A percentile compares a stretch with the other conserved stretches of the same genome.
These are phyloP conservation scores for Synergus itoensis DNA, from an alignment of 2,888 invertebrate species.

Conservation along the genomic window DNA sequence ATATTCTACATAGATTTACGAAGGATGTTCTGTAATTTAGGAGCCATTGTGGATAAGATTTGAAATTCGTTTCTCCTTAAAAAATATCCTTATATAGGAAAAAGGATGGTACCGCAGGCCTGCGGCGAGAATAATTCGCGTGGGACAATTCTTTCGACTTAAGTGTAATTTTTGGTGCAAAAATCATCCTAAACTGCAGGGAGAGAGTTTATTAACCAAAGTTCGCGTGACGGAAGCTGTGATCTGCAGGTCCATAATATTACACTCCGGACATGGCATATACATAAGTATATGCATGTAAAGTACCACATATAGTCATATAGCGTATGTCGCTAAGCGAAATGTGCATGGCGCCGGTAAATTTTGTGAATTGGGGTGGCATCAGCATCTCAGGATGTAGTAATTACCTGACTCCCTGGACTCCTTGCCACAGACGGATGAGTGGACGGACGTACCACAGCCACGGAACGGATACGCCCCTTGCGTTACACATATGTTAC, in stretches of 20 bases:
- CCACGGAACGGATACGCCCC: constrained; percentile 75
- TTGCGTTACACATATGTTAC: constrained; percentile 78
- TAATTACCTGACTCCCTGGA: constrained; percentile 69
- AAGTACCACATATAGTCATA: constrained; percentile 49
- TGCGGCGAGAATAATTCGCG: constrained; percentile 30
- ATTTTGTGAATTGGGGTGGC: constrained; percentile 68
- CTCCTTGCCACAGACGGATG: constrained; percentile 67
- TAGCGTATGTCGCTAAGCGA: constrained; percentile 33
- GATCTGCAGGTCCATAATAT: constrained; percentile 59
- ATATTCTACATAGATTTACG: background rate
- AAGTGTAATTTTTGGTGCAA: constrained; percentile 46
- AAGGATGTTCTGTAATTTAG: background rate
- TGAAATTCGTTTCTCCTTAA: constrained; percentile 12
- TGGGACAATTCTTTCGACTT: constrained; percentile 27
- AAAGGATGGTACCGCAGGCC: background rate
- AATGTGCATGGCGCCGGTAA: constrained; percentile 59
- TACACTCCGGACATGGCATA: constrained; percentile 56
- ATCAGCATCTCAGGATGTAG: constrained; percentile 74
- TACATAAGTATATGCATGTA: constrained; percentile 55
- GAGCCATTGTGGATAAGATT: background rate
- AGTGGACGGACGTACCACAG: constrained; percentile 70
- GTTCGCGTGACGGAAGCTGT: constrained; percentile 74
- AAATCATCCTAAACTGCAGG: constrained; percentile 47
- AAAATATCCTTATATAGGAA: background rate
- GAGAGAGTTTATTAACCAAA: constrained; percentile 60